Conservation (phyloP, 2,797 vertebrate genomes). For the Sciaenops ocellatus region DNA sequence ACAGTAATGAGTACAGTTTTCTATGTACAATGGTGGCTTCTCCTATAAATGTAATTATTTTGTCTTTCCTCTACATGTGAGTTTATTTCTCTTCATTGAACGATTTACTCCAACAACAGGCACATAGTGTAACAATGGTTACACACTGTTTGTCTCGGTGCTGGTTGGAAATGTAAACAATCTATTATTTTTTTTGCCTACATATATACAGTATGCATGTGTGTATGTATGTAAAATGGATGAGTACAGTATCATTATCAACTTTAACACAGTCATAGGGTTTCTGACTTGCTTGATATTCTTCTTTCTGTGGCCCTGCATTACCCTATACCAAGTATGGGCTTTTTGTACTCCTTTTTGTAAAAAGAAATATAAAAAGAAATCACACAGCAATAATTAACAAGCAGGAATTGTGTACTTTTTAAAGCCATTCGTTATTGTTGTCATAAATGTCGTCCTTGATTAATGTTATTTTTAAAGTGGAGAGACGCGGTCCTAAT, state of each 20-base stretch:
- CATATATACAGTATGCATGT: constrained; percentile 49
- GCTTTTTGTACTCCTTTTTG: constrained; percentile 70
- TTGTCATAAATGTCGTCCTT: constrained; percentile 56
- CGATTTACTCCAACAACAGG: constrained; percentile 42
- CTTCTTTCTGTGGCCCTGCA: constrained; percentile 44
- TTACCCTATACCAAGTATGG: constrained; percentile 61
- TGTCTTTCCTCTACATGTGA: constrained; percentile 14
- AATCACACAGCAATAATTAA: constrained; percentile 81
- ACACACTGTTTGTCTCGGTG: constrained; percentile 35
- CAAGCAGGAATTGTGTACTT: constrained; percentile 74
- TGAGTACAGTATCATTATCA: constrained; percentile 44
- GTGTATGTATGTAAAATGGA: constrained; percentile 59
- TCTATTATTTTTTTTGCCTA: constrained; percentile 55
- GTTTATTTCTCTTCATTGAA: constrained; percentile 22
- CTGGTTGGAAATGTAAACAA: constrained; percentile 48
- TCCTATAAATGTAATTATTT: constrained; percentile 36
- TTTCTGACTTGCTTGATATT: constrained; percentile 43
- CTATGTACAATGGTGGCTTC: constrained; percentile 44
- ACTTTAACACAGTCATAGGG: constrained; percentile 31
- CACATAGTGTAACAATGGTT: constrained; percentile 38
- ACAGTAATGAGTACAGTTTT: constrained; percentile 41
- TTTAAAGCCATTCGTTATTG: constrained; percentile 80
- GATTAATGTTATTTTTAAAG: constrained; percentile 64
- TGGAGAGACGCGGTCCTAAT: constrained; percentile 51
- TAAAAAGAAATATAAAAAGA: constrained; percentile 60